Evolutionary conservation across 1,140 invertebrate species (phyloP).

Genomic region (Ditylenchus dipsaci): DNA sequence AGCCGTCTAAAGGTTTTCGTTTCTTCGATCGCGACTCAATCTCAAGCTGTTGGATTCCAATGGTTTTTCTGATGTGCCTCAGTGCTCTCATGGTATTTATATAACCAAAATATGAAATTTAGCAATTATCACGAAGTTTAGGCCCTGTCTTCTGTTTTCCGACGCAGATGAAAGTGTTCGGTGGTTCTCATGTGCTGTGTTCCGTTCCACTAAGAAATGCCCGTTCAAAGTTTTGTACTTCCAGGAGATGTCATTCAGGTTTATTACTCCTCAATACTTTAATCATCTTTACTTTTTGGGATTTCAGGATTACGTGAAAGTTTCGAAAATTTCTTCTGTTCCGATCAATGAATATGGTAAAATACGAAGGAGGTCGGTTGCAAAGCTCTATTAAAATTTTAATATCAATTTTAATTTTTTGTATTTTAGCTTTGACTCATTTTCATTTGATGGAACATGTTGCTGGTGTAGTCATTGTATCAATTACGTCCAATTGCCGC

Average conservation of each 20-base stretch:
- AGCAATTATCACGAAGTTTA: neutral
- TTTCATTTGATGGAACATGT: neutral
- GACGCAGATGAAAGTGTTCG: neutral
- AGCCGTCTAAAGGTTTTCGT: neutral
- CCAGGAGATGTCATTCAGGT: neutral
- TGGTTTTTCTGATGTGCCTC: neutral
- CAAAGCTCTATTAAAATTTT: neutral
- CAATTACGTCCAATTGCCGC: neutral
- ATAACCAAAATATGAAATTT: neutral
- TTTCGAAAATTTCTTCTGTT: neutral
- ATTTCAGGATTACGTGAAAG: conserved; percentile 1
- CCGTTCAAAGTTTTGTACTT: neutral
- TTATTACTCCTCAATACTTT: too few relatives aligned
- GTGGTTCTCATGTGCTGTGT: conserved; percentile 8
- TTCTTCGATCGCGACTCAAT: neutral
- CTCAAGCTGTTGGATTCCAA: neutral
- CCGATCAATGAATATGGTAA: neutral
- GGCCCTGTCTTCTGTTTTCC: conserved; percentile 8
- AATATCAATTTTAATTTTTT: neutral
- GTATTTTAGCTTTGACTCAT: neutral
- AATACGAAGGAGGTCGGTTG: neutral
- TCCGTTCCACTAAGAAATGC: neutral
- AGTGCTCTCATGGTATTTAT: neutral
- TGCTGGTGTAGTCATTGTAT: neutral
- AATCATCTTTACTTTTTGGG: too few relatives aligned